phyloP scores from a whole-genome alignment of 2,113 vertebrate species.

The Festucalex cinctus region DNA sequence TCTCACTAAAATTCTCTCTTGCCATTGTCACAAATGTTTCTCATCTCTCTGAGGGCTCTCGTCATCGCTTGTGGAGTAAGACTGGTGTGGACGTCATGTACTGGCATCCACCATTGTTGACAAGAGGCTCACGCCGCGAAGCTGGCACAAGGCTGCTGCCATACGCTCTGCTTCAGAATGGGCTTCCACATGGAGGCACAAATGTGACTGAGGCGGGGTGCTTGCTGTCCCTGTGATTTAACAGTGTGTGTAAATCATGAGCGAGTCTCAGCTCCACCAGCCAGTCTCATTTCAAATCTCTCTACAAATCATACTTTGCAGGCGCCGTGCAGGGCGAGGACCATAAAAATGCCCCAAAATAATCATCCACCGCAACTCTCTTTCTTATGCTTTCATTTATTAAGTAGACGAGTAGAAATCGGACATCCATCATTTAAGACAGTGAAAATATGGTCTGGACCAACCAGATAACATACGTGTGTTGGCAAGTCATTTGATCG shows the following conservation, averaged over 20 bases:
- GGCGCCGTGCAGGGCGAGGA: constrained; percentile 39
- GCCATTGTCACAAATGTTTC: constrained; percentile 19
- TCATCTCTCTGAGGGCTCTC: constrained; percentile 6
- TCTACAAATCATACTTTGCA: constrained; percentile 67
- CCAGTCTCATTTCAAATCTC: constrained; percentile 69
- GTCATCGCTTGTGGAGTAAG: constrained; percentile 18
- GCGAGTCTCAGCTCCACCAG: constrained; percentile 50
- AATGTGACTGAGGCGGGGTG: constrained; percentile 52
- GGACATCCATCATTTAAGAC: constrained; percentile 50
- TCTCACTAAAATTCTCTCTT: constrained; percentile 30
- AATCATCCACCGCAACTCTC: constrained; percentile 61
- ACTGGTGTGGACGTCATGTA: constrained; percentile 41
- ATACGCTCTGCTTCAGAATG: constrained; percentile 44
- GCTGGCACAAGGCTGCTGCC: constrained; percentile 25
- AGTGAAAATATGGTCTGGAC: constrained; percentile 34
- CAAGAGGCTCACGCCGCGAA: constrained; percentile 25
- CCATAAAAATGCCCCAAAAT: constrained; percentile 63
- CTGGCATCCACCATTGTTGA: constrained; percentile 32
- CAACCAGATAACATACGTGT: constrained; percentile 16
- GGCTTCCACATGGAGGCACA: constrained; percentile 51
- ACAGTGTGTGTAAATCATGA: constrained; percentile 66
- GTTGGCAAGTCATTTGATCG: constrained; percentile 16
- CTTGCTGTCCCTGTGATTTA: constrained; percentile 72
- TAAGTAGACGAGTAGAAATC: constrained; percentile 57
- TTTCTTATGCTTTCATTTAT: constrained; percentile 64